Percentiles rank a stretch among this genome's conserved stretches.
Conservation (phyloP, 2,113 vertebrate species). For the Galemys pyrenaicus region DNA sequence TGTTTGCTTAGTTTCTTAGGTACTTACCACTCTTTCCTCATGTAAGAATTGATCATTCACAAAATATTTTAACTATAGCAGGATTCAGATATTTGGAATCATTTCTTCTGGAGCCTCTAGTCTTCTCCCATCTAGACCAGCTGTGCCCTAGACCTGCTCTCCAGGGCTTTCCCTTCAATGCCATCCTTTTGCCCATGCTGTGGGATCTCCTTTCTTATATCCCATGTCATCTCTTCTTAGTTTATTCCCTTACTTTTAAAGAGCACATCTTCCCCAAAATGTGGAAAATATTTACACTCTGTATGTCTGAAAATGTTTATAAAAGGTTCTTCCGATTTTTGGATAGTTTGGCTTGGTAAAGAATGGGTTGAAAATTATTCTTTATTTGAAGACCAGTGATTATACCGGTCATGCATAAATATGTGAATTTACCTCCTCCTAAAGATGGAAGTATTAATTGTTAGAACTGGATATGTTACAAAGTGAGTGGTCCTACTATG, state of each 20-base stretch:
- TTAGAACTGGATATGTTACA: constrained; percentile 17
- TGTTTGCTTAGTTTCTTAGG: not conserved
- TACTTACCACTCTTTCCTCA: not conserved
- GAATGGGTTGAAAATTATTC: not conserved
- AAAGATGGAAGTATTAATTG: not conserved
- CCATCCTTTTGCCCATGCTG: not conserved
- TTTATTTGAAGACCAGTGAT: not conserved
- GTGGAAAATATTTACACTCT: not conserved
- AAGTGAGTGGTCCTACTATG: not conserved
- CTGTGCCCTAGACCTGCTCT: not conserved
- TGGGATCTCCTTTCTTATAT: not conserved
- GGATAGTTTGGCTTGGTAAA: not conserved
- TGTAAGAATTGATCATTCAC: not conserved
- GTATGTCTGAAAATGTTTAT: not conserved
- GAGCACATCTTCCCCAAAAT: not conserved
- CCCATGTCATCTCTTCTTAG: not conserved
- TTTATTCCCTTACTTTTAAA: not conserved
- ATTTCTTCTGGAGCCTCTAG: not conserved
- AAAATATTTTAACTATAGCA: not conserved
- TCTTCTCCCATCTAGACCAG: not conserved
- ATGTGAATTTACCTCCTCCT: not conserved
- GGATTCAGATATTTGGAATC: not conserved
- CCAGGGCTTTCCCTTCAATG: not conserved
- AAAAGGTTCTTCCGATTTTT: not conserved
- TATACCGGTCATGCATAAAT: not conserved